A percentile compares a stretch with the other conserved stretches of the same genome.
phyloP scores from a whole-genome alignment of 30 jellyfish, hydroid and myxozoan genomes.

The Sanderia malayensis region DNA sequence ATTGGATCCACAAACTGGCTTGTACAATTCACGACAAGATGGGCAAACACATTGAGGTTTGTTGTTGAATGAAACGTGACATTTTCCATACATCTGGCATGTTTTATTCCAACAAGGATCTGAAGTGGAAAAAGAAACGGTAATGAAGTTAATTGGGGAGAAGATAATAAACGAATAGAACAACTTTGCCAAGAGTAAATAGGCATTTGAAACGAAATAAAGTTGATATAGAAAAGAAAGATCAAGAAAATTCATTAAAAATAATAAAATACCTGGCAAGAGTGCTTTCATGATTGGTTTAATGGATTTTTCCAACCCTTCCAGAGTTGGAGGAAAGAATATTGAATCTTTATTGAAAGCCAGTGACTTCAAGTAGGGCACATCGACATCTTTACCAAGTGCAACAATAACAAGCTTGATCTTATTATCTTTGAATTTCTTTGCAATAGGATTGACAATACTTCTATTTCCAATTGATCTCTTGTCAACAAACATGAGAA shows the following conservation, averaged over 20 bases:
- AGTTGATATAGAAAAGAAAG: not conserved
- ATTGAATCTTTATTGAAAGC: slow-evolving; percentile 14
- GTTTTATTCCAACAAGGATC: slow-evolving; percentile 61
- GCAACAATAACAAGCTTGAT: slow-evolving; percentile 55
- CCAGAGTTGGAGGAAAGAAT: slow-evolving; percentile 36
- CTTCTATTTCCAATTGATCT: slow-evolving; percentile 9
- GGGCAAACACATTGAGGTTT: slow-evolving; percentile 75
- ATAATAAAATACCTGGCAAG: slow-evolving; percentile 37
- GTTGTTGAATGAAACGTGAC: slow-evolving; percentile 38
- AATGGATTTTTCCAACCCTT: slow-evolving; percentile 13
- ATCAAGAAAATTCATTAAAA: not conserved
- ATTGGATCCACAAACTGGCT: slow-evolving; percentile 89
- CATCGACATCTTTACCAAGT: slow-evolving; percentile 33
- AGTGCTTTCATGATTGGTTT: slow-evolving; percentile 47
- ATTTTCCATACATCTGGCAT: slow-evolving; percentile 42
- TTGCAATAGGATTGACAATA: slow-evolving; percentile 6
- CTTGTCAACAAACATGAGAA: slow-evolving; percentile 56
- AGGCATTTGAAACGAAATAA: not conserved
- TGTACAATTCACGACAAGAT: slow-evolving; percentile 38
- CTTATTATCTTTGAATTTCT: slow-evolving; percentile 24
- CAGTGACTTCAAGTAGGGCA: slow-evolving; percentile 5
- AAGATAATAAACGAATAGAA: too few species aligned
- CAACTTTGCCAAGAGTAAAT: not conserved
- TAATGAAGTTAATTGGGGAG: too few species aligned
- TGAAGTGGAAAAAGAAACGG: too few species aligned